A percentile compares a stretch with the other conserved stretches of the same genome.
Evolutionary conservation across 2,113 vertebrate genomes (phyloP).

Genomic region (Dromaius novaehollandiae): DNA sequence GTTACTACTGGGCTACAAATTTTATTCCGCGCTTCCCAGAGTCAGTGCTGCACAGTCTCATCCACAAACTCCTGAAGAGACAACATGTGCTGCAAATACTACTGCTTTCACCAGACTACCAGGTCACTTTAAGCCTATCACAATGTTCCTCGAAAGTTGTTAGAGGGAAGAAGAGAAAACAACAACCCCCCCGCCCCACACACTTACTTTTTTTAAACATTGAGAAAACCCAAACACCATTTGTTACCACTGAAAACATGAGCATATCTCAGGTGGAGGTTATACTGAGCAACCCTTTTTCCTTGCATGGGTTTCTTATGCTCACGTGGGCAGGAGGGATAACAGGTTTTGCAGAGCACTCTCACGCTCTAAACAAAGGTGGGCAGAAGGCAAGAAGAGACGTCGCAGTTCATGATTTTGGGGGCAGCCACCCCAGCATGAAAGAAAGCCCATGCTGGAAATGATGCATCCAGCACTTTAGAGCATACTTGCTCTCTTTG

Average conservation of each 20-base stretch:
- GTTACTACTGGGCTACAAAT: neutral
- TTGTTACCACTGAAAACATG: rapidly evolving
- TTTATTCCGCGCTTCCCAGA: neutral
- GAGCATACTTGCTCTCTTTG: neutral
- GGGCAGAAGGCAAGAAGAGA: neutral
- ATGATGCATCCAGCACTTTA: neutral
- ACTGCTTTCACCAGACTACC: neutral
- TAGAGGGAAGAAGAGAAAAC: neutral
- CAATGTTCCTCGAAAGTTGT: neutral
- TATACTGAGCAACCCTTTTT: neutral
- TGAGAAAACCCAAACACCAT: rapidly evolving
- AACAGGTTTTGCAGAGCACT: neutral
- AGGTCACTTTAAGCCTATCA: neutral
- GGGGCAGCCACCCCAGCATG: neutral
- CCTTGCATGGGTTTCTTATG: rapidly evolving
- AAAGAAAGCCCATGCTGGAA: neutral
- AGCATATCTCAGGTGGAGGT: no score
- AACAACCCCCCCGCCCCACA: no score
- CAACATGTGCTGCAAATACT: neutral
- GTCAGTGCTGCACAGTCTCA: neutral
- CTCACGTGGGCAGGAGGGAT: neutral
- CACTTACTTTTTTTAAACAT: neutral
- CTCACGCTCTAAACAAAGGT: neutral
- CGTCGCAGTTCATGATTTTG: neutral
- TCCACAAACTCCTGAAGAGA: neutral